phyloP scores from a whole-genome alignment of 2,797 vertebrate genomes.

The Clamator glandarius region DNA sequence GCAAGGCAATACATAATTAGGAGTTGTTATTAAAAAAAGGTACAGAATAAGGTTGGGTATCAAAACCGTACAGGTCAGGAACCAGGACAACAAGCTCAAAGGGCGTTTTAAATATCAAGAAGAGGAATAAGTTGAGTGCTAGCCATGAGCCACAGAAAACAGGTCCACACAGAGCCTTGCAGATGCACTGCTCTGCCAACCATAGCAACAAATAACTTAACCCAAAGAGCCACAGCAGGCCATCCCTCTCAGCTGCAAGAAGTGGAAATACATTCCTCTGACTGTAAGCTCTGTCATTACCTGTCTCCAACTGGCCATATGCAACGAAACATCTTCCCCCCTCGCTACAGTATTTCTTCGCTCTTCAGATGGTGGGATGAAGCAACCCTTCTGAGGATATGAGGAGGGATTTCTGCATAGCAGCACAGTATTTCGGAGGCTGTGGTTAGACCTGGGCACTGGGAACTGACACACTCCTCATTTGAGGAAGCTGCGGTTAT shows the following conservation, averaged over 20 bases:
- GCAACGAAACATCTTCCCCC: not conserved
- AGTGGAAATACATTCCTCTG: not conserved
- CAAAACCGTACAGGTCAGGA: not conserved
- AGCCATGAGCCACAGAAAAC: not conserved
- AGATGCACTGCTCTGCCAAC: not conserved
- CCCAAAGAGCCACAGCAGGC: not conserved
- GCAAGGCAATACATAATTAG: not conserved
- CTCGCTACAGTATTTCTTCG: slow-evolving; percentile 27
- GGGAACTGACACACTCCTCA: not conserved
- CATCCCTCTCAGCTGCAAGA: not conserved
- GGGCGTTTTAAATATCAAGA: not conserved
- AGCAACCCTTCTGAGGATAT: not conserved
- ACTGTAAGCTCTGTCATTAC: not conserved
- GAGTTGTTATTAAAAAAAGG: not conserved
- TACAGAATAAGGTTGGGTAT: not conserved
- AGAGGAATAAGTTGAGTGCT: not conserved
- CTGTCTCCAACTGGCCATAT: not conserved
- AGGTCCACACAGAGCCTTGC: not conserved
- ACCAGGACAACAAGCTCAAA: not conserved
- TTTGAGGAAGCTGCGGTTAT: slow-evolving; percentile 45
- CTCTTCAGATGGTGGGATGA: not conserved
- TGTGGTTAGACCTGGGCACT: not conserved
- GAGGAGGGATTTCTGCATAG: slow-evolving; percentile 20
- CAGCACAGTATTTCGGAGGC: not conserved
- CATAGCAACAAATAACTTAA: not conserved